A percentile compares a stretch with the other conserved stretches of the same genome.
phyloP scores from a whole-genome alignment of 2,113 vertebrate species.

The Neogobius melanostomus region DNA sequence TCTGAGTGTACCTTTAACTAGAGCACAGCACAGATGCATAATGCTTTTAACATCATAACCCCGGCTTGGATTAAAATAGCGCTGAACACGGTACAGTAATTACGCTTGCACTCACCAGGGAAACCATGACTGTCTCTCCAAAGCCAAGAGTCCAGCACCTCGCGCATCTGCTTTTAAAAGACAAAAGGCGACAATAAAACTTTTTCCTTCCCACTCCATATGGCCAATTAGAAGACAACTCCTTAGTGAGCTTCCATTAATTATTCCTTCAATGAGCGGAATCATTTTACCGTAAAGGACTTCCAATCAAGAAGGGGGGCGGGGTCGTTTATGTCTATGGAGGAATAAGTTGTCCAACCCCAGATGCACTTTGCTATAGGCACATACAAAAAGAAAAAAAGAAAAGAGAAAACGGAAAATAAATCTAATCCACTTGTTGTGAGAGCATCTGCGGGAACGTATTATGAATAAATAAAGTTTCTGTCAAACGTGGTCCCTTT shows the following conservation, averaged over 20 bases:
- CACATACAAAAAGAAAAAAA: slow-evolving; percentile 4
- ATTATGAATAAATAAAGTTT: slow-evolving; percentile 56
- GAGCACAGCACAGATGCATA: slow-evolving; percentile 9
- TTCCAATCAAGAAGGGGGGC: slow-evolving; percentile 51
- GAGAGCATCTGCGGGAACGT: slow-evolving; percentile 41
- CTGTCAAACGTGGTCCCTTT: slow-evolving; percentile 54
- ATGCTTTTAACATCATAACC: slow-evolving; percentile 56
- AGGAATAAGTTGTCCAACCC: slow-evolving; percentile 22
- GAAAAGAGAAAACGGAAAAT: not conserved
- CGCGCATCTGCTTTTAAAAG: slow-evolving; percentile 72
- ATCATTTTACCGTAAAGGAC: slow-evolving; percentile 72
- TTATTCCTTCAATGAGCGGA: slow-evolving; percentile 70
- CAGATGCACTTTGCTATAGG: slow-evolving; percentile 53
- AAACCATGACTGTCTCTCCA: slow-evolving; percentile 51
- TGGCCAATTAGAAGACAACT: slow-evolving; percentile 76
- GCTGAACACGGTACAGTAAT: slow-evolving; percentile 58
- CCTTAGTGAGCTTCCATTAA: slow-evolving; percentile 72
- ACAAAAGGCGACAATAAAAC: slow-evolving; percentile 71
- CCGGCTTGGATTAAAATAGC: slow-evolving; percentile 58
- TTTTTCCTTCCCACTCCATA: slow-evolving; percentile 73
- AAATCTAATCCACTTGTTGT: slow-evolving; percentile 44
- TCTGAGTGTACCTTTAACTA: not conserved
- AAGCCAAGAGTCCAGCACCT: slow-evolving; percentile 69
- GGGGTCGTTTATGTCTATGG: slow-evolving; percentile 40
- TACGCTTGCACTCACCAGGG: slow-evolving; percentile 61